These are phyloP conservation scores for Drosophila sucinea DNA, from an alignment of 1,140 invertebrate genomes.

Conservation along the genomic window DNA sequence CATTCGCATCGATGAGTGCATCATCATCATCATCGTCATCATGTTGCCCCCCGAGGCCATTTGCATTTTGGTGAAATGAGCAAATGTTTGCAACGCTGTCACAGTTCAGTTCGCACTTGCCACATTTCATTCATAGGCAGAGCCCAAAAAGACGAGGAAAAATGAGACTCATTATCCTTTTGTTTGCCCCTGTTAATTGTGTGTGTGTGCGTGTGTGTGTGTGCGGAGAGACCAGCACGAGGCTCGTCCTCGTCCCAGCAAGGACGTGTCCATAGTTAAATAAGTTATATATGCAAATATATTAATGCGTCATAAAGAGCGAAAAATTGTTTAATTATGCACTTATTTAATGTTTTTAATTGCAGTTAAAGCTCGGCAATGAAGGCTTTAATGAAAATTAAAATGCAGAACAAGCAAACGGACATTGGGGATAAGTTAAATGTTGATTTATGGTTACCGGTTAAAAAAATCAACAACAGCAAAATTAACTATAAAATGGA, in stretches of 20 bases:
- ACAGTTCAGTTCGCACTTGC: slow-evolving; percentile 12
- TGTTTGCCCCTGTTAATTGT: slow-evolving; percentile 26
- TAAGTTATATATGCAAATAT: slow-evolving; percentile 42
- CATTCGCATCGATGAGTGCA: slow-evolving; percentile 1
- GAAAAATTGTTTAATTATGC: slow-evolving; percentile 62
- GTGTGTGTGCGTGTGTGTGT: neutral
- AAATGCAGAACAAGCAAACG: slow-evolving; percentile 30
- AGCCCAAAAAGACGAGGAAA: neutral
- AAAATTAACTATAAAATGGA: slow-evolving; percentile 25
- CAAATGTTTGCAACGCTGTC: slow-evolving; percentile 2
- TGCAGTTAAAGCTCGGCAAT: slow-evolving; percentile 52
- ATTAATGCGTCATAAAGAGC: slow-evolving; percentile 54
- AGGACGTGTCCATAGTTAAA: slow-evolving; percentile 35
- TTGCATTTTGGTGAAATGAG: neutral
- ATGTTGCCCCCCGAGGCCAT: slow-evolving; percentile 16
- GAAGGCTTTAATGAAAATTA: slow-evolving; percentile 50
- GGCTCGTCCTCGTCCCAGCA: neutral
- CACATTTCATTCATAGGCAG: neutral
- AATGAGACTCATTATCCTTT: slow-evolving; percentile 12
- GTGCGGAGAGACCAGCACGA: too few relatives aligned
- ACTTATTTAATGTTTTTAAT: slow-evolving; percentile 53
- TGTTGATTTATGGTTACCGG: slow-evolving; percentile 50
- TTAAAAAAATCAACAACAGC: slow-evolving; percentile 19
- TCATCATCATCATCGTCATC: slow-evolving; percentile 15
- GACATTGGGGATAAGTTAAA: slow-evolving; percentile 43